Evolutionary conservation across 2,888 invertebrate genomes (phyloP), one percentile per base, ranked within the genome.

Genomic region (Ptilodon capucinus): DNA sequence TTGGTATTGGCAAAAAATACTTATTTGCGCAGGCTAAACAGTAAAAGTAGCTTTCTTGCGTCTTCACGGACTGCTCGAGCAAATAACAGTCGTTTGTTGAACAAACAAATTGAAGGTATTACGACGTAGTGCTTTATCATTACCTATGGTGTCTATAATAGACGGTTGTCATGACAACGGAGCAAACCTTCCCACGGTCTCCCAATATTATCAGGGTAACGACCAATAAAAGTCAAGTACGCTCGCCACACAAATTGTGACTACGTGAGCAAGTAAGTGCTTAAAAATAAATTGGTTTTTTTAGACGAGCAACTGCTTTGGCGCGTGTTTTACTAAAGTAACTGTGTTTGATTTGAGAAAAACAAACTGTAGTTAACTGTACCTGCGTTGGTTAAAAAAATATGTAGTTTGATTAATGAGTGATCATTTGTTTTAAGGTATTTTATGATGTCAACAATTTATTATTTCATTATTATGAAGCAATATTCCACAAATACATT

Each of bases 171-270:
- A 73, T 71, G 62, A 66, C 60, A 64, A 75, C 76, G 58, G 46
- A 59, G 54, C 35, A 9, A 64, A 51, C 72, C 52, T 65, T 68
- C 64, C 62, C 64, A 68, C 66, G 54, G 59, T 69, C 64, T 68
- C 71, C 76, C 77, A 80, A 82, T 83, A 81, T 39, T 39, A 39
- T 80, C 76, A 79, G 69, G 65, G 71, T 79, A 83, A 82, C 77
- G 76, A 76, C 74, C 79, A 72, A 83, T 85, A 82, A 84, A 82
- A 80, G 63, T 76, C 78, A 74, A 82, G 80, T 76, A 67, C 74
- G 73, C 68, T 74, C 68, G 68, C 75, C 73, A 73, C 73, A 81
- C 48, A 60, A 61, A 61, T 57, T 59, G 48, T 59, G 36, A 54
- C 53, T 51, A 58, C 52, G 59, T 51, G 44, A 54, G 54, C 62